These are phyloP conservation scores for Pedionomus torquatus DNA, from an alignment of 2,113 vertebrate species.

Conservation along the genomic window DNA sequence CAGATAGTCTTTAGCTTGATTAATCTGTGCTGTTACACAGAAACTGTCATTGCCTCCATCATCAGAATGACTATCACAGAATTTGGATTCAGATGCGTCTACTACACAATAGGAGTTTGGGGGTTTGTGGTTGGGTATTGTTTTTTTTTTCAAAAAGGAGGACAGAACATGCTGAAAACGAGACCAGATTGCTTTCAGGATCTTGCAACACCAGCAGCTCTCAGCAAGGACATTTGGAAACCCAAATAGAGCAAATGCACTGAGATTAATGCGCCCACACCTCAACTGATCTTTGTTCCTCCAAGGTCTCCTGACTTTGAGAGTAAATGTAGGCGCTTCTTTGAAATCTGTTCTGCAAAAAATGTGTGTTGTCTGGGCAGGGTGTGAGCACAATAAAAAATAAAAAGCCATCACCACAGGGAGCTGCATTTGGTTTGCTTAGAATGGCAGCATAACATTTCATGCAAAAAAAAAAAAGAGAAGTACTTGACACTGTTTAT, in stretches of 20 bases:
- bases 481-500: constrained; percentile 4
- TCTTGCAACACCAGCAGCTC: background rate
- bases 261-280: background rate
- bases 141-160: background rate
- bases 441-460: background rate
- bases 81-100: background rate
- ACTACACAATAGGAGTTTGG: background rate
- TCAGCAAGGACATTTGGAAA: background rate
- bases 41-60: background rate
- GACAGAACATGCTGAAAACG: background rate
- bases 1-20: background rate
- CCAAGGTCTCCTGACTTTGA: background rate
- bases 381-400: background rate
- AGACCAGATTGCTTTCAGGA: background rate
- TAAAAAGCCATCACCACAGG: background rate
- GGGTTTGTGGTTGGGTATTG: background rate
- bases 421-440: background rate
- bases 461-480: background rate
- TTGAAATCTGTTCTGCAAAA: background rate
- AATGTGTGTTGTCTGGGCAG: background rate
- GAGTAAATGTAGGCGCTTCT: background rate
- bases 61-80: background rate
- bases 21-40: background rate
- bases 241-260: background rate
- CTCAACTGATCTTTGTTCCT: background rate